Evolutionary conservation across 2,888 invertebrate genomes (phyloP).

Genomic region (Tridacna crocea): DNA sequence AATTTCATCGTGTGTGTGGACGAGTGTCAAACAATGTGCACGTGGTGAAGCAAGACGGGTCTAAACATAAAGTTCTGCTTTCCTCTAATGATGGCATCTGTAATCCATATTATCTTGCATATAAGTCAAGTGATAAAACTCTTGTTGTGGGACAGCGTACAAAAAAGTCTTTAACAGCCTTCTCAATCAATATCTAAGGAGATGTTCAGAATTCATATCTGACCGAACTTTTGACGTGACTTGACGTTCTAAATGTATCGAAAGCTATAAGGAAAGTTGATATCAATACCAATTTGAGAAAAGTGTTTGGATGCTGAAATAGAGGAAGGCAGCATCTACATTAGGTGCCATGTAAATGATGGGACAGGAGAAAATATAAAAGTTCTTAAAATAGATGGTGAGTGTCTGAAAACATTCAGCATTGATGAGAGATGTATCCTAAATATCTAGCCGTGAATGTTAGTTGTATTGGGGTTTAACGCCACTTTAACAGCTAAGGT

Average conservation of each 20-base stretch:
- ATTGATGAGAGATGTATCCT: constrained; percentile 4
- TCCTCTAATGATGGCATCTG: not conserved
- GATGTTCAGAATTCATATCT: too few relatives aligned
- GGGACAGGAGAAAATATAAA: not conserved
- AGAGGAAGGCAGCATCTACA: not conserved
- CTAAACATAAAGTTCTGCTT: not conserved
- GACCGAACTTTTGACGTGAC: too few relatives aligned
- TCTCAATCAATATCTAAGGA: too few relatives aligned
- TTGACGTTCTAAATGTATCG: not conserved
- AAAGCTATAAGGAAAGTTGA: not conserved
- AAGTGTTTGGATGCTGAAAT: not conserved
- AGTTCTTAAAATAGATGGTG: not conserved
- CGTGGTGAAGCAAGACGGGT: not conserved
- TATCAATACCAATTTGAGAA: not conserved
- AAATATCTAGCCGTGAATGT: not conserved
- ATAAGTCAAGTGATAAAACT: not conserved
- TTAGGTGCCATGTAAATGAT: not conserved
- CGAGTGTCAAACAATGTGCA: not conserved
- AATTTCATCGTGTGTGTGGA: not conserved
- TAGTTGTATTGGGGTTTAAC: too few relatives aligned
- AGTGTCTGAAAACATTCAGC: not conserved
- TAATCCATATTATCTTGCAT: constrained; percentile 2
- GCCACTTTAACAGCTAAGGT: too few relatives aligned
- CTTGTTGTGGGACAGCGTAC: not conserved
- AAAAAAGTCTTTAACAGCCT: too few relatives aligned